Conservation (phyloP, 2,797 vertebrate genomes). For the Siniperca obscura region DNA sequence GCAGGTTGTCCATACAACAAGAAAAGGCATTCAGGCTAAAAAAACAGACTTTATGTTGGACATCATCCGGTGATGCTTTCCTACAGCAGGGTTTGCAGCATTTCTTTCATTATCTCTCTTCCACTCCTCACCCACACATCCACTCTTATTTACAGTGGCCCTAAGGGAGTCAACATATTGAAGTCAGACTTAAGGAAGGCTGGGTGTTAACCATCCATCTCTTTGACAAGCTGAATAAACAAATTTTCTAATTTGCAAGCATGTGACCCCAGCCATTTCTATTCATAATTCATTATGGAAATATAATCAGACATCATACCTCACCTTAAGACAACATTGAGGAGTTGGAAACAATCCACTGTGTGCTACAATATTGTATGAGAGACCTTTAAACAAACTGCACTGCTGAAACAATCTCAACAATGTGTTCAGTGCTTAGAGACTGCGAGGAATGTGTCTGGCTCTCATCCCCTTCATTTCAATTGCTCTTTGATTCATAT, state of each 20-base stretch:
- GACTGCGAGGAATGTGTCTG: conserved; percentile 30
- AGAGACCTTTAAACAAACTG: conserved; percentile 54
- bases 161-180: conserved; percentile 50
- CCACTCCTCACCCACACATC: conserved; percentile 37
- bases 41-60: conserved; percentile 34
- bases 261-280: conserved; percentile 76
- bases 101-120: conserved; percentile 61
- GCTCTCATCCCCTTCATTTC: conserved; percentile 62
- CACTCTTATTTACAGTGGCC: conserved; percentile 50
- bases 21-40: conserved; percentile 27
- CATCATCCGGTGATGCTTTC: conserved; percentile 43
- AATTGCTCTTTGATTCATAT: conserved; percentile 73
- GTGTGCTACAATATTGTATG: not conserved
- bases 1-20: conserved; percentile 34
- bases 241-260: conserved; percentile 84
- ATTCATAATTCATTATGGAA: conserved; percentile 83
- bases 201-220: conserved; percentile 75
- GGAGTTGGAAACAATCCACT: not conserved
- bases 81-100: conserved; percentile 15
- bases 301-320: conserved; percentile 82
- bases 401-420: conserved; percentile 49
- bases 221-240: conserved; percentile 76
- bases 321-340: conserved; percentile 62
- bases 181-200: conserved; percentile 65
- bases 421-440: conserved; percentile 42